Percentiles rank a stretch among this genome's conserved stretches.
Evolutionary conservation across 2,113 vertebrate genomes (phyloP).

Genomic region (Arenaria interpres): DNA sequence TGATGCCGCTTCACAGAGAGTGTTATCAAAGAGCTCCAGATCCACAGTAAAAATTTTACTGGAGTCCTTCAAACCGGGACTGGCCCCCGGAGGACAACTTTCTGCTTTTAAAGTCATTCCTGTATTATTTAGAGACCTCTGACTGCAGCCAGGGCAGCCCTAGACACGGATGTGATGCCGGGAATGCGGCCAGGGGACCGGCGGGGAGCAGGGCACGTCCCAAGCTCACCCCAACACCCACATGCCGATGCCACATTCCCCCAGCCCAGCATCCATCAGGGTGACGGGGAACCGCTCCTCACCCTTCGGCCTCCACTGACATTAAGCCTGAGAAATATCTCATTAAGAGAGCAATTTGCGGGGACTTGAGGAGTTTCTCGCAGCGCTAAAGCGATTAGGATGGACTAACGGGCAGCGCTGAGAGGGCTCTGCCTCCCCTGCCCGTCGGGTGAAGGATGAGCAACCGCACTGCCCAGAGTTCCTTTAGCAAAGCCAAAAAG

Average conservation of each 20-base stretch:
- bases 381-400: neutral
- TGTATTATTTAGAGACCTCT: neutral
- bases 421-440: neutral
- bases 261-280: neutral
- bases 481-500: neutral
- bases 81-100: neutral
- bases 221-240: neutral
- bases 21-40: neutral
- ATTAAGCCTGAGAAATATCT: neutral
- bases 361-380: neutral
- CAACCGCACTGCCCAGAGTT: neutral
- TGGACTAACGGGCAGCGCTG: neutral
- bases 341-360: neutral
- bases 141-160: neutral
- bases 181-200: accelerated
- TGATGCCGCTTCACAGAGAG: neutral
- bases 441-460: neutral
- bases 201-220: accelerated
- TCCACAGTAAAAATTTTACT: neutral
- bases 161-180: neutral
- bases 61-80: neutral
- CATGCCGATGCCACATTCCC: accelerated
- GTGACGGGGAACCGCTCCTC: neutral
- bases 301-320: neutral
- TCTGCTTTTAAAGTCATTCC: neutral